Conservation (phyloP, 1,140 invertebrate genomes). For the Orius laevigatus region DNA sequence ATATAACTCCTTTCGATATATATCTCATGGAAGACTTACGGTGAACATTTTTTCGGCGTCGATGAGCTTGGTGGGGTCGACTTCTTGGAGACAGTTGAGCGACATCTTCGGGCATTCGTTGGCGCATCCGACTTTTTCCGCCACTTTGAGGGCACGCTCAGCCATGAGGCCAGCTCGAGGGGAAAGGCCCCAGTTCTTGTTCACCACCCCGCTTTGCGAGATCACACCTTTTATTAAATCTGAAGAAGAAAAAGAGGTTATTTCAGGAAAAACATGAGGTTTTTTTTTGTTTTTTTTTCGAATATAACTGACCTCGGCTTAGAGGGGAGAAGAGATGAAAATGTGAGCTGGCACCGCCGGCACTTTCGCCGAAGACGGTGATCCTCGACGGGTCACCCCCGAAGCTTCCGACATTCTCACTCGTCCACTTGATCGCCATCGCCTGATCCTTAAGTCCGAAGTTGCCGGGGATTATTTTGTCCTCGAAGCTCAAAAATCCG, state of each 20-base stretch:
- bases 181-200: not conserved
- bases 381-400: not conserved
- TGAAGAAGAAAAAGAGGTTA: not conserved
- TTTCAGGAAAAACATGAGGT: too few relatives aligned
- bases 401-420: not conserved
- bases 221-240: slow-evolving; percentile 5
- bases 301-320: not conserved
- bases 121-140: slow-evolving; percentile 1
- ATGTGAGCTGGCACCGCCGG: not conserved
- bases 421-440: not conserved
- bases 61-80: not conserved
- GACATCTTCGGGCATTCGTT: not conserved
- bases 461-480: not conserved
- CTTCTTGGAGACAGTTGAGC: not conserved
- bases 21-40: too few relatives aligned
- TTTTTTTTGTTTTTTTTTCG: too few relatives aligned
- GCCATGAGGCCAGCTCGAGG: not conserved
- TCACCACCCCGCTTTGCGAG: not conserved
- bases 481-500: not conserved
- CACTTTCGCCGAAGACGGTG: not conserved
- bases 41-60: not conserved
- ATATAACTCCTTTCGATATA: too few relatives aligned
- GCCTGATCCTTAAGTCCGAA: not conserved
- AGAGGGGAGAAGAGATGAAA: not conserved
- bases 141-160: not conserved